Evolutionary conservation across 2,888 invertebrate genomes (phyloP), one percentile per base, ranked within the genome.

Genomic region (Macrosiphum euphorbiae): DNA sequence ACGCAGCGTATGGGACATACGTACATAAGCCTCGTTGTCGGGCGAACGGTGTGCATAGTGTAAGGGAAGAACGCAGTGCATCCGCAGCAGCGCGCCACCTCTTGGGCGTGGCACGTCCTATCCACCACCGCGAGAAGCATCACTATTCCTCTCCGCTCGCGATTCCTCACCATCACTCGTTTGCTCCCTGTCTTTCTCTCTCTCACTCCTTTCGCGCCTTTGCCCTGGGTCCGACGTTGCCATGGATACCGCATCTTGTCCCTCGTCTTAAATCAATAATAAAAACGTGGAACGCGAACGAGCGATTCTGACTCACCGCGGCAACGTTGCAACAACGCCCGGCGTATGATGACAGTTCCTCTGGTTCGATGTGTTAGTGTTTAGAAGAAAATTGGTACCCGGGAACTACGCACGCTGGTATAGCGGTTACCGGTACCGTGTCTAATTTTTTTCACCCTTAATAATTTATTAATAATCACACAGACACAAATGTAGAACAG

Each of bases 181-280:
- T 88, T 55, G n/a, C 61, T 44, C 35, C 52, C 88, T 78, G 78
- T 78, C 8, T 35, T 78, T 78, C 67, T 78, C 78, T 35, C 84
- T 84, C 86, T 86, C 90, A 35, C 47, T 78, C 92, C 84, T 89
- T 86, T 58, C 93, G 26, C 85, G 58, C 47, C 85, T 58, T 88
- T 88, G 44, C 61, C 41, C 47, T 67, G 92, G 67, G 52, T 88
- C 88, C 92, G 92, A 92, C 92, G 94, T 94, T 94, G 94, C 85
- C 86, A 94, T 94, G 86, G 94, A 41, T 47, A 94, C 50, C 90
- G 90, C 94, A 94, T 94, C 94, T 94, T 90, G 89, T 94, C 90
- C 85, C 94, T 55, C 50, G 86, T 94, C 94, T 90, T 90, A 90
- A 94, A 94, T 94, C 94, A 90, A 94, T 94, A 94, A 94, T 94